Conservation (phyloP, 2,888 invertebrate genomes). For the Corythucha ciliata region DNA sequence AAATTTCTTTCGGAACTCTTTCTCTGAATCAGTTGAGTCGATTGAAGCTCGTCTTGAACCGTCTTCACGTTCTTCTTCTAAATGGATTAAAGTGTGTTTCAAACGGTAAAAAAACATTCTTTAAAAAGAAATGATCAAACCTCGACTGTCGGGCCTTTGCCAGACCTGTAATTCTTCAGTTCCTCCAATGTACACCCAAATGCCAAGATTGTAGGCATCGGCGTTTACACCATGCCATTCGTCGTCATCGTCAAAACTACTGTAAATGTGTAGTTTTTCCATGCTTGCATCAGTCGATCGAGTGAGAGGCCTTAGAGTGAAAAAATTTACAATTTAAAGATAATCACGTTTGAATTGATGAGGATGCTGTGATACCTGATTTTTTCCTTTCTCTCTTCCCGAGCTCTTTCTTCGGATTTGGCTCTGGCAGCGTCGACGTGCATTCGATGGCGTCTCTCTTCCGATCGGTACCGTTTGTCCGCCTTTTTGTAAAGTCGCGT, state of each 20-base stretch:
- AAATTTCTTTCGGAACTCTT: slow-evolving; percentile 74
- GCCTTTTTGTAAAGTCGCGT: slow-evolving; percentile 63
- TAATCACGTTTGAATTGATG: slow-evolving; percentile 1
- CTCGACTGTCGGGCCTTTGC: slow-evolving; percentile 38
- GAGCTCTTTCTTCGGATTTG: slow-evolving; percentile 69
- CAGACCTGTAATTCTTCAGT: slow-evolving; percentile 53
- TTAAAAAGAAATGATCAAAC: slow-evolving; percentile 23
- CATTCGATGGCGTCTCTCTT: slow-evolving; percentile 61
- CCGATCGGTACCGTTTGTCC: slow-evolving; percentile 68
- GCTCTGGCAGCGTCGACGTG: slow-evolving; percentile 63
- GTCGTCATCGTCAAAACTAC: slow-evolving; percentile 49
- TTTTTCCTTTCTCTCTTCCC: slow-evolving; percentile 49
- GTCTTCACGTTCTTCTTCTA: slow-evolving; percentile 38
- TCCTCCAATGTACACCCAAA: slow-evolving; percentile 69
- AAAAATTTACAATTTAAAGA: slow-evolving; percentile 13
- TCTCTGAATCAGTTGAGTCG: slow-evolving; percentile 68
- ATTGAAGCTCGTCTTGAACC: slow-evolving; percentile 43
- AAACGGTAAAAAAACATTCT: neutral
- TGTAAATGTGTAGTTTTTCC: slow-evolving; percentile 48
- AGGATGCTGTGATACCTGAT: slow-evolving; percentile 28
- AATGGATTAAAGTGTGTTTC: slow-evolving; percentile 3
- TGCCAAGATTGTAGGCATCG: slow-evolving; percentile 60
- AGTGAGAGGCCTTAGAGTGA: slow-evolving; percentile 39
- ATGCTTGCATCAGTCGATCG: slow-evolving; percentile 64
- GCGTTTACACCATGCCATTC: slow-evolving; percentile 54